Base-by-base conservation (phyloP, 2,888 invertebrate species). In the Drosophila merina region DNA sequence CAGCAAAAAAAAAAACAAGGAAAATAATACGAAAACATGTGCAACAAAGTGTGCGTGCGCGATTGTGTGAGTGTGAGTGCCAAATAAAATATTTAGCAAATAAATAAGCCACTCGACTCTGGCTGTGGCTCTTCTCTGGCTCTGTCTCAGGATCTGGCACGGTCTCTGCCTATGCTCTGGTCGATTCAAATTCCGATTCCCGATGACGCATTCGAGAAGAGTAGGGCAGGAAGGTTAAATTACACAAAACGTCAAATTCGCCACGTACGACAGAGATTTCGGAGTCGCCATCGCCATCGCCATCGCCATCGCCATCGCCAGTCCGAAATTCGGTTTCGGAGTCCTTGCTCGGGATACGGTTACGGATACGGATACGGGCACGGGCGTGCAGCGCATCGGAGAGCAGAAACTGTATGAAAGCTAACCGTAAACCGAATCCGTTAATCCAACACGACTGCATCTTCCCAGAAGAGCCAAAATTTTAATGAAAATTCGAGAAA, bases 201-300 rank as follows among this genome's bases (percentile, higher is more conserved):
- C 80, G 90, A 89, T 90, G 89, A 89, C 90, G 90, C 90, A 89
- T 89, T 81, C 83, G 67, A 88, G 84, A 52, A 62, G 63, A 89
- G 88, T 88, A 90, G 90, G 88, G 84, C 88, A 63, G 67, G 67
- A 67, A 71, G 66, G 71, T 66, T 57, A 64, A 71, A 58, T 63
- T 71, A 71, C 70, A 70, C 70, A 70, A 60, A 71, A 69, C 68
- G 72, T 86, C 74, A 69, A 83, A 86, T 77, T 86, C 86, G 86
- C 80, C 86, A 81, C 86, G 77, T 86, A 79, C 77, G 49, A 84
- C 72, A 56, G 76, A n/a, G 73, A 60, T 54, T 74, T 79, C 78
- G 69, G 77, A 86, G 54, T 86, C 74, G 51, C 55, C 26, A 38
- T 79, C 75, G 68, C 75, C 79, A 50, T 86, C 72, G 51, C 55